Base-by-base conservation (phyloP, 2,797 vertebrate genomes). In the Neosilurus mollespiculum region DNA sequence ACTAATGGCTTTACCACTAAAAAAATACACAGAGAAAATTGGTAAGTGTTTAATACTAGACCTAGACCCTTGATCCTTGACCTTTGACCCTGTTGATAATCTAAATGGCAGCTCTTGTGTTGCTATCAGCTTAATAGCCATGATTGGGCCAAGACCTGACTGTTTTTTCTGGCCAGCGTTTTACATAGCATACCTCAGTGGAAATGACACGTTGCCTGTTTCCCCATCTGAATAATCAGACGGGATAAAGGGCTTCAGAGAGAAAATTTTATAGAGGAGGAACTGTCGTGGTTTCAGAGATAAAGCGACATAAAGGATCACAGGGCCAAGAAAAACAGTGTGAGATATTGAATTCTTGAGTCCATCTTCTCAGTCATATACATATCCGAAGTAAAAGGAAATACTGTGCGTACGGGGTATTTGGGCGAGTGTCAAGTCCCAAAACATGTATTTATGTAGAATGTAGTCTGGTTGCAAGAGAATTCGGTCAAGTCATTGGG, bases 1-100 rank as follows among this genome's bases (percentile, higher is more conserved):
- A 96, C 89, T 82, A 99, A 93, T 26, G 98, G 98, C 88, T 99
- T 99, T 91, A 96, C 95, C 92, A 96, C 98, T 99, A 86, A 1
- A 91, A 91, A 90, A 85, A 81, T 75, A 62, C 79, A 22, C 86
- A 18, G 54, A 70, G 15, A 24, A 56, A 26, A 59, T 37, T 2
- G 58, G 20, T 64, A 56, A 43, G 24, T 81, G 64, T 79, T 78
- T 58, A 85, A 12, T 56, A 18, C 56, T 82, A 49, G 22, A 43
- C 37, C 37, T 43, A 43, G 37, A 43, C 37, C 37, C 6, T 43
- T 43, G 37, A 43, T 43, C 6, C 37, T 43, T 43, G 37, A 43
- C 37, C 6, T 43, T 43, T 43, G 37, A 43, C 37, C 37, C 37
- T 43, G 37, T 43, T 43, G 37, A 43, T 43, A 43, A 43, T 43